Conservation (phyloP, 1,140 invertebrate genomes). For the Drosophila nikananu region DNA sequence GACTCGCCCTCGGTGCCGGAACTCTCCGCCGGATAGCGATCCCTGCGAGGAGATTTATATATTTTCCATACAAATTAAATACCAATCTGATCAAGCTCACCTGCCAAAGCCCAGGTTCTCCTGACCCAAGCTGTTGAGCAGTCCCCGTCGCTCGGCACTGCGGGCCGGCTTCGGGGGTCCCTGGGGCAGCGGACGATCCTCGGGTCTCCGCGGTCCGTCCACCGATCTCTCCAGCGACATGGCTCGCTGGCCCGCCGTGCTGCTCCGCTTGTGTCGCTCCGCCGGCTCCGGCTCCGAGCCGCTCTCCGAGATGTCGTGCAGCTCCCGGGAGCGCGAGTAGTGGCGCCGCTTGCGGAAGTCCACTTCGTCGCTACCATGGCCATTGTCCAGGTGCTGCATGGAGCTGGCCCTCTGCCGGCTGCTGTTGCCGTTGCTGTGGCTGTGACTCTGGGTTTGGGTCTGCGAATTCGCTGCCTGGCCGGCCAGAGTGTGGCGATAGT, state of each 20-base stretch:
- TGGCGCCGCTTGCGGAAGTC: conserved; percentile 81
- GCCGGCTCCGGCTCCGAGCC: conserved; percentile 83
- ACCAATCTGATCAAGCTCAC: conserved; percentile 15
- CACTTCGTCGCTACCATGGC: conserved; percentile 70
- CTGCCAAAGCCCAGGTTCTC: conserved; percentile 52
- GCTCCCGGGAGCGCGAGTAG: conserved; percentile 78
- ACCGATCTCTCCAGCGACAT: conserved; percentile 72
- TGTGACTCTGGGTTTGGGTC: conserved; percentile 8
- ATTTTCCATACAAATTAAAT: too few relatives aligned
- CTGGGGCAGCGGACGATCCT: conserved; percentile 58
- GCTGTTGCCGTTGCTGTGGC: conserved; percentile 2
- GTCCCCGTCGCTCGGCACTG: conserved; percentile 70
- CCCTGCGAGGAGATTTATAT: conserved; percentile 45
- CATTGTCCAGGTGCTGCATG: conserved; percentile 81
- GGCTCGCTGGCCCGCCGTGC: conserved; percentile 49
- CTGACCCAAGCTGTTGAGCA: conserved; percentile 42
- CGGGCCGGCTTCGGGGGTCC: conserved; percentile 82
- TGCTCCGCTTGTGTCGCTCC: conserved; percentile 70
- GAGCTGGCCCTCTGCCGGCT: conserved; percentile 75
- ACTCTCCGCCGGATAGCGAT: conserved; percentile 87
- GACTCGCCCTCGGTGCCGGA: conserved; percentile 92
- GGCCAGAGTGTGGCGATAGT: conserved; percentile 60
- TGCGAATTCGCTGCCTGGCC: conserved; percentile 13
- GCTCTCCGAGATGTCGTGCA: conserved; percentile 84
- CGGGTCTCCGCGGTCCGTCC: conserved; percentile 45